Base-by-base conservation (phyloP, 2,113 vertebrate species). In the Pluvialis apricaria region DNA sequence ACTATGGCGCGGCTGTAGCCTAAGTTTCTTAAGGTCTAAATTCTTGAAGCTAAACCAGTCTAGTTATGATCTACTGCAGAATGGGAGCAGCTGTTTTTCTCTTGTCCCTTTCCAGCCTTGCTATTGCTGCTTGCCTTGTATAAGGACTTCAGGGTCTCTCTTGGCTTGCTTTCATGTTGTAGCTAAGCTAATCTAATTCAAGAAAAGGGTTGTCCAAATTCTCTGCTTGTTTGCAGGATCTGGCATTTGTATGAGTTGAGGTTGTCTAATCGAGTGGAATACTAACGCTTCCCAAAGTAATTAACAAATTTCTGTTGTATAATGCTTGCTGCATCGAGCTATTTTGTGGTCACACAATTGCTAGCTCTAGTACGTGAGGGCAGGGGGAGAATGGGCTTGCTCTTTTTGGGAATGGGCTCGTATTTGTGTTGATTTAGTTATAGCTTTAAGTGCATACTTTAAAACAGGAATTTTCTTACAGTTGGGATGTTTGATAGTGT, bases 61-160 rank as follows among this genome's bases (percentile, higher is more conserved):
- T 82, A n/a, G 22, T 44, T 44, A 8, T 26, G 24, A n/a, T 76
- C 6, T 60, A 0, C 24, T 68, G 71, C 2, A 0, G 5, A 69
- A 52, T 13, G 32, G 32, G 24, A 80, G 54, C 24, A 70, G 68
- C 42, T 0, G 0, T 32, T 6, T 65, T 76, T 17, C 11, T 72
- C 32, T 51, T 76, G 24, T 58, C 16, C 29, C 15, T 80, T 87
- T 89, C 22, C 31, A 66, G 36, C 17, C 5, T 52, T 88, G 36
- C 38, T 79, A 1, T 79, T 79, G 44, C 54, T 65, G 32, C 72
- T 77, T 80, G 49, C 34, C 62, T 51, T 70, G 17, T 75, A 3
- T 28, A 34, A 82, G 42, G n/a, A 66, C 22, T 87, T 93, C 2
- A 15, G 28, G 28, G 47, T 58, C 42, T 72, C 15, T 71, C n/a